phyloP scores from a whole-genome alignment of 2,113 vertebrate species.

The Polypterus bichir region DNA sequence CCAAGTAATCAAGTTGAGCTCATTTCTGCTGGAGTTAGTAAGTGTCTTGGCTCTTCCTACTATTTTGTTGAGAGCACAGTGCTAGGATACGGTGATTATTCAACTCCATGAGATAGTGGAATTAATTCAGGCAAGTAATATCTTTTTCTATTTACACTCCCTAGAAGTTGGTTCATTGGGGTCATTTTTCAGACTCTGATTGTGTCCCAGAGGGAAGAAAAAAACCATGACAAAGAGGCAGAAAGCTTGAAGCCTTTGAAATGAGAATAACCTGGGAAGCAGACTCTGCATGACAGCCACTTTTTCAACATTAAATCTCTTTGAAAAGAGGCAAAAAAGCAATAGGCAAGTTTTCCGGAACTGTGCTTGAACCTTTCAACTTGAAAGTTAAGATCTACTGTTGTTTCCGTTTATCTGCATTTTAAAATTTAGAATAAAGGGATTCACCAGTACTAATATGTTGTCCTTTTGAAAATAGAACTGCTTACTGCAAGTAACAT shows the following conservation, averaged over 20 bases:
- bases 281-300: conserved; percentile 27
- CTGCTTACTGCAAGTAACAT: too few relatives aligned
- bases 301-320: conserved; percentile 33
- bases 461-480: too few relatives aligned
- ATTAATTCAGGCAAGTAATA: conserved; percentile 46
- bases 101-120: conserved; percentile 52
- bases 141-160: conserved; percentile 52
- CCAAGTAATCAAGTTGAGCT: conserved; percentile 58
- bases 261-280: conserved; percentile 35
- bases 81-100: conserved; percentile 55
- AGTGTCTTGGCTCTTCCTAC: conserved; percentile 45
- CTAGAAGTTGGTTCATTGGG: conserved; percentile 38
- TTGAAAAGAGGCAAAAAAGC: conserved; percentile 7
- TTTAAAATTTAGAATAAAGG: too few relatives aligned
- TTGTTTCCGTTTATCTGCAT: too few relatives aligned
- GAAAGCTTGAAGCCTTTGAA: conserved; percentile 24
- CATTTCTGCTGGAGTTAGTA: conserved; percentile 37
- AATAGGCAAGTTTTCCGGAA: conserved; percentile 6
- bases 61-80: conserved; percentile 43
- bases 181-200: conserved; percentile 37
- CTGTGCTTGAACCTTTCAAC: too few relatives aligned
- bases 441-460: too few relatives aligned
- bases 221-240: conserved; percentile 18
- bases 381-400: too few relatives aligned
- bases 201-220: conserved; percentile 38